Evolutionary conservation across 2,113 vertebrate species (phyloP), one percentile per base, ranked within the genome.

Genomic region (Oryzias woworae): DNA sequence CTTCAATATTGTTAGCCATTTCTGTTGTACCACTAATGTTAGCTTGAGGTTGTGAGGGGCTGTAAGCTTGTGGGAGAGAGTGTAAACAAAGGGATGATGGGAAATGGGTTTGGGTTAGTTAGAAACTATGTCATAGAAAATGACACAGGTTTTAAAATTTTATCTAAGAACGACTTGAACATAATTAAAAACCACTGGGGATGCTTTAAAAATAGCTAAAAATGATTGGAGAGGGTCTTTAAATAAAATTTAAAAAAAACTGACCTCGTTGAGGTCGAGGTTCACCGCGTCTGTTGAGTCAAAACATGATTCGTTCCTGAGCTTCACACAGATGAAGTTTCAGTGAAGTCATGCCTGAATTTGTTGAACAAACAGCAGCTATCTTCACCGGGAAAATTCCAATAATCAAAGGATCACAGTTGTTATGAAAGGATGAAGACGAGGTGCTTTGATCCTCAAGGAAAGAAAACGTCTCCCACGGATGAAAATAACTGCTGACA

Each of bases 331-430:
- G 70, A 71, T 43, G 49, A 13, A 24, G 22, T 53, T 53, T 69
- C 53, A 57, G 5, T 43, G 14, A 48, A 66, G 66, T 60, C 79
- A 15, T 0, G 43, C 24, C 17, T 31, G n/a, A 51, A 42, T 80
- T 72, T 82, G 51, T 64, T 70, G 28, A 69, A 77, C 48, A 65
- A 66, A 61, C 57, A 66, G 43, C 42, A 51, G 52, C 42, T 78
- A 62, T 75, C 66, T 49, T 62, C 47, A 53, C 44, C 46, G 55
- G 45, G 66, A 7, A 47, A 73, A 56, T 55, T 67, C 78, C 45
- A 78, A 70, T 75, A 82, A 75, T 68, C 68, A 66, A 54, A 80
- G 62, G 52, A 73, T 75, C 61, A 28, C 41, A 56, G 61, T 77
- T 82, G 76, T 77, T 77, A 48, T 69, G 76, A 69, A 69, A 64